Base-by-base conservation (phyloP, 2,888 invertebrate genomes). In the Anorthoa munda region DNA sequence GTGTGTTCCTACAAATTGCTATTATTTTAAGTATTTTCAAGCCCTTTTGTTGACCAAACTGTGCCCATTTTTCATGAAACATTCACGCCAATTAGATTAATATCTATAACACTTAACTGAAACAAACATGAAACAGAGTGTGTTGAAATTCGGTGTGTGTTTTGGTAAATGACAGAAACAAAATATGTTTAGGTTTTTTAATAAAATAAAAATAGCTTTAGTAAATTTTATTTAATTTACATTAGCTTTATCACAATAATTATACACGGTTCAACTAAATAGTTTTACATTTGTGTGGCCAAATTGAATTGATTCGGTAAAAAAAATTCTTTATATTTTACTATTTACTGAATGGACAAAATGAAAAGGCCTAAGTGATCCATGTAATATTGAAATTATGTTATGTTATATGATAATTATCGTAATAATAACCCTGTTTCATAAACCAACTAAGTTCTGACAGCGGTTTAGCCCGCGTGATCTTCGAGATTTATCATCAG, bases 21-120 rank as follows among this genome's bases (percentile, higher is more conserved):
- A 60, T 39, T 75, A 70, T 78, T 75, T 75, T 60, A 39, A 13
- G 9, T 45, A 48, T n/a, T 45, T 71, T 39, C 2, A 31, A 60
- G 48, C 53, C n/a, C 1, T 48, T 23, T 23, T 78, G 26, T 51
- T 67, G 46, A 68, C 58, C 11, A n/a, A 58, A 59, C 21, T 21
- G 23, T n/a, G 77, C 11, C n/a, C 23, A 46, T 2, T 68, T 68
- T 77, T 51, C 17, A 45, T 21, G 39, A 7, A 71, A 45, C 26
- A 26, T 60, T 75, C 9, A 72, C 39, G 21, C 12, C 53, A 45
- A 21, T 71, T 55, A 71, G 53, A 79, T 75, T 48, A 13, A 18
- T 39, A 70, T 70, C 71, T 60, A 18, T 48, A 31, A 7, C 78
- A 39, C 12, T 78, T 78, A 17, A 39, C 21, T 53, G 4, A 3